Conservation (phyloP, 2,113 vertebrate species). For the Myrmophylax atrothorax region DNA sequence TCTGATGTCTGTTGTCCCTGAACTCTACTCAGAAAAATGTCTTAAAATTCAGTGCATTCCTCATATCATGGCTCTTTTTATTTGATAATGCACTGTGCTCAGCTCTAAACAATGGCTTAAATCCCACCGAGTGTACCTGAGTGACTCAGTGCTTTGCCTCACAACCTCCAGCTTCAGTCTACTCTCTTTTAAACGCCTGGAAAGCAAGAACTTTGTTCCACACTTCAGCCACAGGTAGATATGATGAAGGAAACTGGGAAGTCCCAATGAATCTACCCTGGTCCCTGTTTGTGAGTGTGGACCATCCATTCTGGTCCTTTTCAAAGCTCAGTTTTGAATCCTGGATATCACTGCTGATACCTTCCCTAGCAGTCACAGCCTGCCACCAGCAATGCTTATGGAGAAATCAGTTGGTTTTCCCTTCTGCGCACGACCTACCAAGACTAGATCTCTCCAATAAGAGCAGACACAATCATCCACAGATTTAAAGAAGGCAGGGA, state of each 20-base stretch:
- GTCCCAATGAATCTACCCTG: neutral
- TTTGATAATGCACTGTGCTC: neutral
- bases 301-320: neutral
- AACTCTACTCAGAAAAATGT: neutral
- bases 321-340: neutral
- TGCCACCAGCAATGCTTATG: neutral
- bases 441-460: neutral
- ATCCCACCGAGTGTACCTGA: neutral
- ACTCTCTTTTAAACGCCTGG: neutral
- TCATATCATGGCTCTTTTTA: neutral
- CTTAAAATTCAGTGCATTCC: neutral
- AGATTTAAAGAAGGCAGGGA: neutral
- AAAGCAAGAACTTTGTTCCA: neutral
- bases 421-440: neutral
- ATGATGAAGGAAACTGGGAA: neutral
- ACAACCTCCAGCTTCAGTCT: neutral
- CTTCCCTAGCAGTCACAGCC: neutral
- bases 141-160: neutral
- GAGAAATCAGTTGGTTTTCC: neutral
- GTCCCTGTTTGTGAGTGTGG: neutral
- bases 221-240: rapidly evolving
- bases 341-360: neutral
- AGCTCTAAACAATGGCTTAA: neutral
- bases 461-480: neutral
- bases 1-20: neutral